Conservation (phyloP, 53 echinoderm and acorn worm species). For the Apostichopus leukothele region DNA sequence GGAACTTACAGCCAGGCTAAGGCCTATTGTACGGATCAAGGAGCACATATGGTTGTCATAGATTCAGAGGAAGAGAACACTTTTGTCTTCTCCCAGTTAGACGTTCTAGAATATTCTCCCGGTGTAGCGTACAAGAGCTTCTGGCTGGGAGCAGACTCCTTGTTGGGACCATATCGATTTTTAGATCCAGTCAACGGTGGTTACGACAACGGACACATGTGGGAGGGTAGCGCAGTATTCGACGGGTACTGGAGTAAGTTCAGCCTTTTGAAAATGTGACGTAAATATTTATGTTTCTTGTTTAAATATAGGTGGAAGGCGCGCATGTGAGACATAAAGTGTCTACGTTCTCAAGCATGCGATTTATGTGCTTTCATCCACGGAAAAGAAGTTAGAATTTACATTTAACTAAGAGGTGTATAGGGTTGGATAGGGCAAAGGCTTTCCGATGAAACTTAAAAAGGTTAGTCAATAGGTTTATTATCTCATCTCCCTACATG, state of each 20-base stretch:
- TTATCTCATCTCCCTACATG: too few relatives aligned
- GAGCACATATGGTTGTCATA: neutral
- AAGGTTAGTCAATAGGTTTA: too few relatives aligned
- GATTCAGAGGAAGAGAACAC: constrained; percentile 12
- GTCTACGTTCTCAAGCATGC: too few relatives aligned
- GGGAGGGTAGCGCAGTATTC: neutral
- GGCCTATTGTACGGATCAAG: neutral
- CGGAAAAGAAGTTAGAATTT: too few relatives aligned
- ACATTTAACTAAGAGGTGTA: too few relatives aligned
- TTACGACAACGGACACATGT: neutral
- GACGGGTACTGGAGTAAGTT: constrained; percentile 32
- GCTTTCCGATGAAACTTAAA: too few relatives aligned
- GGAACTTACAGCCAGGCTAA: neutral
- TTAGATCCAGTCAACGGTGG: neutral
- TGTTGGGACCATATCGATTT: neutral
- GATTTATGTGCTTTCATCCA: too few relatives aligned
- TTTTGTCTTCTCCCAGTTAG: neutral
- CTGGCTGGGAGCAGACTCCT: constrained; percentile 10
- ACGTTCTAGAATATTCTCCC: neutral
- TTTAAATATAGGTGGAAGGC: too few relatives aligned
- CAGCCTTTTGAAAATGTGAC: neutral
- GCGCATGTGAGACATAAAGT: too few relatives aligned
- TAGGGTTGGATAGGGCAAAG: too few relatives aligned
- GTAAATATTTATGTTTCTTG: too few relatives aligned
- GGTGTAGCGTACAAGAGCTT: neutral